Conservation (phyloP, 2,797 vertebrate species). For the Sebastes steindachneri region DNA sequence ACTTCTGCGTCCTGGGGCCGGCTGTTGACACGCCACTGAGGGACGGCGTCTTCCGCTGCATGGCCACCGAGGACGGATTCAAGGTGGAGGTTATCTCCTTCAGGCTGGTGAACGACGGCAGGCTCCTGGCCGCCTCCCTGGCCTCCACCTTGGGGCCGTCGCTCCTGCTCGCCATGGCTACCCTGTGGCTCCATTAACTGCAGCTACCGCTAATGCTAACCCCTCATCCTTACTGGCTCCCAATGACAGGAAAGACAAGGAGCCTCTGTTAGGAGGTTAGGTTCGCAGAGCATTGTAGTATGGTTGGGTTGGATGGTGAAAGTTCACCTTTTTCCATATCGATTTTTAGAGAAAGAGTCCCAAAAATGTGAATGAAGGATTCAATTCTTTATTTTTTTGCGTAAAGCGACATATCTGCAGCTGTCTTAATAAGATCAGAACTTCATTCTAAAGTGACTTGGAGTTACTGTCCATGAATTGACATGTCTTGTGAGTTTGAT, state of each 20-base stretch:
- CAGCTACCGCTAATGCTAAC: slow-evolving; percentile 72
- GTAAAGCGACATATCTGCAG: slow-evolving; percentile 25
- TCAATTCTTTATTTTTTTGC: slow-evolving; percentile 33
- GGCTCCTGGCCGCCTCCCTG: slow-evolving; percentile 70
- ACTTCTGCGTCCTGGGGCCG: slow-evolving; percentile 85
- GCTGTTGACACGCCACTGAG: slow-evolving; percentile 78
- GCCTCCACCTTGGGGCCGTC: slow-evolving; percentile 77
- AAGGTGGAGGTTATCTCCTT: slow-evolving; percentile 87
- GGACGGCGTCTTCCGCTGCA: slow-evolving; percentile 87
- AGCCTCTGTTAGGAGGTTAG: slow-evolving; percentile 68
- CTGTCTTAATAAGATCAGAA: slow-evolving; percentile 23
- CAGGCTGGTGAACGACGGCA: slow-evolving; percentile 79
- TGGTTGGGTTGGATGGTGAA: slow-evolving; percentile 48
- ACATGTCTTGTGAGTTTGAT: slow-evolving; percentile 22
- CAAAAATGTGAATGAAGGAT: slow-evolving; percentile 32
- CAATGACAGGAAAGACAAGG: slow-evolving; percentile 51
- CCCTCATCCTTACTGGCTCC: slow-evolving; percentile 69
- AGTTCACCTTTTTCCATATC: slow-evolving; percentile 31
- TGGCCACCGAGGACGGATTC: slow-evolving; percentile 84
- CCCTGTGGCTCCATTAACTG: slow-evolving; percentile 84
- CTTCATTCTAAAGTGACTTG: slow-evolving; percentile 16
- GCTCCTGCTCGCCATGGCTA: slow-evolving; percentile 73
- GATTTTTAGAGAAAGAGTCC: slow-evolving; percentile 46
- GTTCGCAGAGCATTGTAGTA: slow-evolving; percentile 78
- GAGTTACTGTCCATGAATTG: slow-evolving; percentile 25